A percentile compares a stretch with the other conserved stretches of the same genome.
These are phyloP conservation scores for Patella pellucida DNA, from an alignment of 2,888 invertebrate genomes.

Conservation along the genomic window DNA sequence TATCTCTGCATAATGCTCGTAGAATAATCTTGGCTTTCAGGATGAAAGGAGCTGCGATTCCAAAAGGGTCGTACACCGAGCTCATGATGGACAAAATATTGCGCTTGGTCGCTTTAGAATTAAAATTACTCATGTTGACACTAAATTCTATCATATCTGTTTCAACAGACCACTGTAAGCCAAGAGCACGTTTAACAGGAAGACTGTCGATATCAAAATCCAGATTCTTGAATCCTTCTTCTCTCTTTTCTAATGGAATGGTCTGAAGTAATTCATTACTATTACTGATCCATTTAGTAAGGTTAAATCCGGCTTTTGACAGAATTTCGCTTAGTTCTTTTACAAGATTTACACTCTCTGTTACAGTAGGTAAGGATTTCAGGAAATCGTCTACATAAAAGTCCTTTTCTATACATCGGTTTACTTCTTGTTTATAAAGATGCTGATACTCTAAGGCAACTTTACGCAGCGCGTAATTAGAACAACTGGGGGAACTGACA, in stretches of 20 bases:
- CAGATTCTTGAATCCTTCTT: conserved; percentile 22
- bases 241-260: conserved; percentile 30
- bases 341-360: background rate
- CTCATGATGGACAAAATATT: conserved; percentile 12
- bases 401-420: conserved; percentile 17
- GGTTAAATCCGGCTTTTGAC: background rate
- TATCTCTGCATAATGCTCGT: background rate
- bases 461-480: conserved; percentile 17
- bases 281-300: background rate
- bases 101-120: background rate
- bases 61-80: conserved; percentile 23
- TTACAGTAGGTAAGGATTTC: conserved; percentile 8
- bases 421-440: background rate
- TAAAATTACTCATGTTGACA: conserved; percentile 1
- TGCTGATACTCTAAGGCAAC: background rate
- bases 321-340: background rate
- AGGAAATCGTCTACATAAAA: conserved; percentile 30
- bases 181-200: conserved; percentile 31
- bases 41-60: conserved; percentile 16
- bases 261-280: background rate
- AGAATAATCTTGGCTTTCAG: conserved; percentile 14
- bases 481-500: conserved; percentile 16
- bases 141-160: conserved; percentile 28
- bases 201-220: conserved; percentile 14
- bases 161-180: conserved; percentile 28